Percentiles rank a stretch among this genome's conserved stretches.
These are phyloP conservation scores for Atractosteus spatula DNA, from an alignment of 2,113 vertebrate genomes.

Conservation along the genomic window DNA sequence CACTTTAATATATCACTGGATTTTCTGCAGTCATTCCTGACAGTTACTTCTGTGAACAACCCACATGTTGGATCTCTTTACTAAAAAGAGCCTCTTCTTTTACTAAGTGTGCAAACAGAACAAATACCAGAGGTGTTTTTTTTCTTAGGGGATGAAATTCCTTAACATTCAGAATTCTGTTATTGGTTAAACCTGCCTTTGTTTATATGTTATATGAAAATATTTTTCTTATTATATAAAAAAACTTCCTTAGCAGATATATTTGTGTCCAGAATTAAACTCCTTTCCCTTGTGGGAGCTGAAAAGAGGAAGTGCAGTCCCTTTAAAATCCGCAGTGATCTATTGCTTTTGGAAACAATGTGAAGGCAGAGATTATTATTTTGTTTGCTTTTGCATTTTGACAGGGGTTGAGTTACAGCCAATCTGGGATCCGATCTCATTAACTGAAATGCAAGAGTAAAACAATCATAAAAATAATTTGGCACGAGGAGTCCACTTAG, in stretches of 20 bases:
- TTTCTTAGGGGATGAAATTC: no score
- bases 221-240: not conserved
- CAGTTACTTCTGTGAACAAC: no score
- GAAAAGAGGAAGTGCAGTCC: conserved; percentile 17
- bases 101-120: no score
- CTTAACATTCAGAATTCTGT: no score
- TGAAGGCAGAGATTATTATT: conserved; percentile 44
- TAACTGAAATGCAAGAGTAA: conserved; percentile 88
- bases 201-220: not conserved
- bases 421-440: conserved; percentile 93
- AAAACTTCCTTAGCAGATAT: not conserved
- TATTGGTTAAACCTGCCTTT: no score
- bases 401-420: conserved; percentile 85
- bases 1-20: no score
- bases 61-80: no score
- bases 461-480: conserved; percentile 95
- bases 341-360: conserved; percentile 49
- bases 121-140: no score
- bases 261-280: not conserved
- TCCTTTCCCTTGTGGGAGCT: conserved; percentile 22
- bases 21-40: no score
- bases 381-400: conserved; percentile 78
- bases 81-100: no score
- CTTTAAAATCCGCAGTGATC: conserved; percentile 30
- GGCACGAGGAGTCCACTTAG: conserved; percentile 87